A percentile compares a stretch with the other conserved stretches of the same genome.
phyloP scores from a whole-genome alignment of 2,797 vertebrate genomes.

The Cyclopterus lumpus region DNA sequence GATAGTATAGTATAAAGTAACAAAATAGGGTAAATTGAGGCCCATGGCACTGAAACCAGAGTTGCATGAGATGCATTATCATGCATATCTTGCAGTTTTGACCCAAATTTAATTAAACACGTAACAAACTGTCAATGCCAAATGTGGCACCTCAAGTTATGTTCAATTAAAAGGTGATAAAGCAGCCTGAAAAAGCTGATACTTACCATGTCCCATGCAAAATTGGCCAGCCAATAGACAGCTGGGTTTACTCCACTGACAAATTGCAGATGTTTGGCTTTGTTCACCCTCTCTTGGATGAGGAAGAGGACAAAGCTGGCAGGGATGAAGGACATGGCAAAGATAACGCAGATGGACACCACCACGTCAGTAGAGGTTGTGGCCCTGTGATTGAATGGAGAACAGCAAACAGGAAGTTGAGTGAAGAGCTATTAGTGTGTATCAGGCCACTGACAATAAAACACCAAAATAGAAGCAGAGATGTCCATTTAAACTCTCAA shows the following conservation, averaged over 20 bases:
- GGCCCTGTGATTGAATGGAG: slow-evolving; percentile 75
- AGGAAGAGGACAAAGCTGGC: slow-evolving; percentile 99
- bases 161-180: not conserved
- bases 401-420: slow-evolving; percentile 34
- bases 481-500: not conserved
- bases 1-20: not conserved
- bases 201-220: slow-evolving; percentile 97
- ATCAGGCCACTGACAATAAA: not conserved
- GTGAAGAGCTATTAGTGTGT: slow-evolving; percentile 1
- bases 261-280: slow-evolving; percentile 97
- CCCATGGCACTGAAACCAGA: not conserved
- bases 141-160: not conserved
- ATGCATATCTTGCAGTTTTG: not conserved
- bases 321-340: slow-evolving; percentile 99
- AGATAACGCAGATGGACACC: slow-evolving; percentile 99
- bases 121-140: not conserved
- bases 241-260: slow-evolving; percentile 96
- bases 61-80: not conserved
- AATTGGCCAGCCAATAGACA: slow-evolving; percentile 96
- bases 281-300: slow-evolving; percentile 97
- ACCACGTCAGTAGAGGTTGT: slow-evolving; percentile 94
- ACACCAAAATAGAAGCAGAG: not conserved
- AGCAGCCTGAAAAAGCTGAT: not conserved
- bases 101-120: not conserved
- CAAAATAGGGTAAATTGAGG: slow-evolving; percentile 29